Evolutionary conservation across 2,888 invertebrate species (phyloP).

Genomic region (Papilio protenor): DNA sequence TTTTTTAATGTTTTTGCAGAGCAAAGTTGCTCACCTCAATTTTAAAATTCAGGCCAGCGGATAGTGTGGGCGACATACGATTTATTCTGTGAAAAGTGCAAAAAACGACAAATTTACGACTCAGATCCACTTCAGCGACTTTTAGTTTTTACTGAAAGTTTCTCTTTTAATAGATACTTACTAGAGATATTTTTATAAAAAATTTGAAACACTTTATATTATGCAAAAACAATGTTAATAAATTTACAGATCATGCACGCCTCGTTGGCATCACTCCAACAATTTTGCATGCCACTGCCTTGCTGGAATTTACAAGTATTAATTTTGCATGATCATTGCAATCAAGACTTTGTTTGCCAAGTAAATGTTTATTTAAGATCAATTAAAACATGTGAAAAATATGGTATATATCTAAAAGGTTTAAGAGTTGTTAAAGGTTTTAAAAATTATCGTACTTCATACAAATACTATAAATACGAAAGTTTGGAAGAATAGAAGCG

Average conservation of each 20-base stretch:
- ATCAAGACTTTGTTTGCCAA: slow-evolving; percentile 24
- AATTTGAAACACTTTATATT: neutral
- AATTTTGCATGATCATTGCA: slow-evolving; percentile 3
- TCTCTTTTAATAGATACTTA: neutral
- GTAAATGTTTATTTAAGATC: slow-evolving; percentile 5
- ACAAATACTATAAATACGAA: too few relatives aligned
- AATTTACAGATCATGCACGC: slow-evolving; percentile 12
- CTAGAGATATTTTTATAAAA: too few relatives aligned
- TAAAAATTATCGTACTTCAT: too few relatives aligned
- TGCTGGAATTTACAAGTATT: slow-evolving; percentile 16
- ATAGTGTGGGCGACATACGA: slow-evolving; percentile 18
- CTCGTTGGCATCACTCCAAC: slow-evolving; percentile 10
- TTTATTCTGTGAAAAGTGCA: slow-evolving; percentile 19
- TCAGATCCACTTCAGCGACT: slow-evolving; percentile 7
- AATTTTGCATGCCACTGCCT: slow-evolving; percentile 11
- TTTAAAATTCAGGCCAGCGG: slow-evolving; percentile 17
- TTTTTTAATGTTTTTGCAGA: neutral
- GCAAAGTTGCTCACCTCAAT: slow-evolving; percentile 1
- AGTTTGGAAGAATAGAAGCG: too few relatives aligned
- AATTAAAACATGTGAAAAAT: neutral
- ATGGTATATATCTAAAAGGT: neutral
- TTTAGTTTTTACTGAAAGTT: slow-evolving; percentile 6
- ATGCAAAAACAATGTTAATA: slow-evolving; percentile 2
- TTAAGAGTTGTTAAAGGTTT: too few relatives aligned
- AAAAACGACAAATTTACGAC: slow-evolving; percentile 20